Evolutionary conservation across 2,797 vertebrate species (phyloP).

Genomic region (Lindbergichthys nudifrons): DNA sequence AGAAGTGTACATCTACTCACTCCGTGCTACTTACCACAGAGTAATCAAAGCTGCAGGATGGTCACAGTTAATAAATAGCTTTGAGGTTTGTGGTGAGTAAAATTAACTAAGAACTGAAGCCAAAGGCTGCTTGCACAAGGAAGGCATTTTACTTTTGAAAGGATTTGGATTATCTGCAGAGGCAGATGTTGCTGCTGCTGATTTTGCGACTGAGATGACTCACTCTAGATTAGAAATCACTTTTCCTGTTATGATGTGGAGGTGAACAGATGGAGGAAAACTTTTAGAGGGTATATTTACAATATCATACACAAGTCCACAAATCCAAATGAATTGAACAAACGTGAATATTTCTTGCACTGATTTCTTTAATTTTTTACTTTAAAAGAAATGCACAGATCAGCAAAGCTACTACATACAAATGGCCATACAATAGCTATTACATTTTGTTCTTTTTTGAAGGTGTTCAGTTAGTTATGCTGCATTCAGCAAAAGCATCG

Average conservation of each 20-base stretch:
- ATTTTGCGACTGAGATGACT: constrained; percentile 24
- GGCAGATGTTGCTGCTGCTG: constrained; percentile 29
- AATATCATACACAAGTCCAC: neutral
- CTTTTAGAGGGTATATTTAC: neutral
- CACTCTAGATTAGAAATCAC: neutral
- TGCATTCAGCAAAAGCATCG: constrained; percentile 75
- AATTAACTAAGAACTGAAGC: constrained; percentile 28
- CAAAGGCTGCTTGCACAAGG: constrained; percentile 26
- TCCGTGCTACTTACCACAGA: neutral
- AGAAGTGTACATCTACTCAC: constrained; percentile 23
- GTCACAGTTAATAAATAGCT: constrained; percentile 24
- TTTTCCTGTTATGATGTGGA: neutral
- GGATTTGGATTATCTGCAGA: constrained; percentile 11
- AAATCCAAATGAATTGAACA: neutral
- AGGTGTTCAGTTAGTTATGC: constrained; percentile 73
- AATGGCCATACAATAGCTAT: constrained; percentile 89
- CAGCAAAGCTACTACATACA: constrained; percentile 93
- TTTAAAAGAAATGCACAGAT: constrained; percentile 91
- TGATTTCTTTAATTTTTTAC: constrained; percentile 88
- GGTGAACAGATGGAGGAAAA: constrained; percentile 68
- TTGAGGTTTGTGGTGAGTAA: constrained; percentile 15
- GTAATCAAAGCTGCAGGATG: constrained; percentile 32
- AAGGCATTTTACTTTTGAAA: constrained; percentile 40
- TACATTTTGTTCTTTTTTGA: constrained; percentile 77
- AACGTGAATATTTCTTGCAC: constrained; percentile 84